Evolutionary conservation across 2,797 vertebrate species (phyloP).

Genomic region (Emys orbicularis): DNA sequence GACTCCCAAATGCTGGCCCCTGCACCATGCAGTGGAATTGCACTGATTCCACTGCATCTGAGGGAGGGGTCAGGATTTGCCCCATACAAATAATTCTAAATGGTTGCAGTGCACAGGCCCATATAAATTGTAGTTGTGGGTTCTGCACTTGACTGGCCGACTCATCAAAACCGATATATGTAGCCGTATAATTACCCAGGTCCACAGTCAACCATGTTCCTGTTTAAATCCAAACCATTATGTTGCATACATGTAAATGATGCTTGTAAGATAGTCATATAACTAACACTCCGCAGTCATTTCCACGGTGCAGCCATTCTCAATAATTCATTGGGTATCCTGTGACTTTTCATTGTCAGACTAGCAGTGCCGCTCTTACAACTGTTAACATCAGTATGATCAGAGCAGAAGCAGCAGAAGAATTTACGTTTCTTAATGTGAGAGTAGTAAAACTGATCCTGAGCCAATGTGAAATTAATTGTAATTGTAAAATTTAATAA

Average conservation of each 20-base stretch:
- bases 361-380: background rate
- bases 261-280: background rate
- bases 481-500: slow-evolving; percentile 5
- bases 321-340: slow-evolving; percentile 45
- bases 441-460: background rate
- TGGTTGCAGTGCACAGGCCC: accelerated
- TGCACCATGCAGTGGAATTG: background rate
- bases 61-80: background rate
- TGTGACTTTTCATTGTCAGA: slow-evolving; percentile 38
- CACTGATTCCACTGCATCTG: background rate
- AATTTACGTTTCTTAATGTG: background rate
- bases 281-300: slow-evolving; percentile 22
- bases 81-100: background rate
- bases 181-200: background rate
- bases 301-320: slow-evolving; percentile 23
- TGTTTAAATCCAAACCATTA: background rate
- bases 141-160: background rate
- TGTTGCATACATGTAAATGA: background rate
- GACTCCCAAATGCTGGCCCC: background rate
- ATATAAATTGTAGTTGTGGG: background rate
- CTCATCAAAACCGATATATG: accelerated
- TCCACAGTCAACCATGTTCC: background rate
- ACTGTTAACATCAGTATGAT: background rate
- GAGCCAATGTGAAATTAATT: background rate
- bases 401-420: slow-evolving; percentile 3